phyloP scores from a whole-genome alignment of 2,888 invertebrate genomes.

The Perithous albicinctus region DNA sequence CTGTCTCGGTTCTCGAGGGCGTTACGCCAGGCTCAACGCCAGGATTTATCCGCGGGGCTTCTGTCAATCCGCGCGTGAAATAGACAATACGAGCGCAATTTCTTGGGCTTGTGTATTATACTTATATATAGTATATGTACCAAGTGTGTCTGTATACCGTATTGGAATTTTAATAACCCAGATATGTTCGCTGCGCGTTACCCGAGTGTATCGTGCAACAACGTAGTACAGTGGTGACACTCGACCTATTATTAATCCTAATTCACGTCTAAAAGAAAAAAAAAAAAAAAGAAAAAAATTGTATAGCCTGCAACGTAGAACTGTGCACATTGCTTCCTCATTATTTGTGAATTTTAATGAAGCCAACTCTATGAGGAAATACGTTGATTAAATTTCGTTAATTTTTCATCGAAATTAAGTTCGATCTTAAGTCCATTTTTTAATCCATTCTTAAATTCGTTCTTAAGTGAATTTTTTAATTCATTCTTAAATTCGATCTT shows the following conservation, averaged over 20 bases:
- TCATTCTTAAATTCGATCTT: too few relatives aligned
- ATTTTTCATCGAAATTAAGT: too few relatives aligned
- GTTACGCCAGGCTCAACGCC: conserved; percentile 62
- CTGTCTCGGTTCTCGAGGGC: conserved; percentile 70
- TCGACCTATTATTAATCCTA: conserved; percentile 25
- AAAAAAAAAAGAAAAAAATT: too few relatives aligned
- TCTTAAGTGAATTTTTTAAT: too few relatives aligned
- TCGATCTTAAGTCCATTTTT: too few relatives aligned
- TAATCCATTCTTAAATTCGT: too few relatives aligned
- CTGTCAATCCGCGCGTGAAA: conserved; percentile 70
- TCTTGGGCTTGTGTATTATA: conserved; percentile 52
- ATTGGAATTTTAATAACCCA: conserved; percentile 65
- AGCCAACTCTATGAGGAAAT: too few relatives aligned
- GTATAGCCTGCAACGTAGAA: too few relatives aligned
- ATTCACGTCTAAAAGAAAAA: not conserved
- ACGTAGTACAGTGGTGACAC: conserved; percentile 52
- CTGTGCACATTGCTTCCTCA: too few relatives aligned
- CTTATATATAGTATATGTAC: too few relatives aligned
- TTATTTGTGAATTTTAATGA: too few relatives aligned
- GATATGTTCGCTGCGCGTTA: conserved; percentile 31
- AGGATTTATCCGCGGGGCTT: conserved; percentile 68
- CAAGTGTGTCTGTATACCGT: not conserved
- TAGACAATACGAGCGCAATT: conserved; percentile 68
- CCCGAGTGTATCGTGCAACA: conserved; percentile 22
- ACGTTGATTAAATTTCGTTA: too few relatives aligned